Conservation (phyloP, 2,888 invertebrate species). For the Tethea ocularis region DNA sequence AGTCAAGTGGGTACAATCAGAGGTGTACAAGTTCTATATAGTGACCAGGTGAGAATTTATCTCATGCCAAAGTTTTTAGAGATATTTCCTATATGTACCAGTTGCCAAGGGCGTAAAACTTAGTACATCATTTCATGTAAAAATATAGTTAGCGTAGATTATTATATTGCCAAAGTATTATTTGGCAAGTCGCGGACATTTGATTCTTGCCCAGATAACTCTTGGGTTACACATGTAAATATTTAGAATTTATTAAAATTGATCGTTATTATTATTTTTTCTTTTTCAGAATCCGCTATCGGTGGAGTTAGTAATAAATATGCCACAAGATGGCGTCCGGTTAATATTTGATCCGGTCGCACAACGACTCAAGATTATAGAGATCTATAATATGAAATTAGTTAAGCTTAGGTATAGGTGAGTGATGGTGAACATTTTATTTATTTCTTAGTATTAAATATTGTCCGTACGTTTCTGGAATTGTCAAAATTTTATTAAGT, state of each 20-base stretch:
- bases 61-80: background rate
- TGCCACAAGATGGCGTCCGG: conserved; percentile 98
- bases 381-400: conserved; percentile 98
- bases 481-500: no score
- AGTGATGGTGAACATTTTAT: conserved; percentile 57
- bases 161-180: no score
- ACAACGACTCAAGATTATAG: conserved; percentile 98
- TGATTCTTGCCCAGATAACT: no score
- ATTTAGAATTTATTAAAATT: background rate
- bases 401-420: conserved; percentile 98
- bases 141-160: no score
- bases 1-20: conserved; percentile 97
- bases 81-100: no score
- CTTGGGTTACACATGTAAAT: no score
- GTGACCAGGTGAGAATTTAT: conserved; percentile 88
- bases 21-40: conserved; percentile 98
- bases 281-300: conserved; percentile 94
- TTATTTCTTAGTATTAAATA: background rate
- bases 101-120: background rate
- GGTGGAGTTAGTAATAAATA: conserved; percentile 97
- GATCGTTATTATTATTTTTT: conserved; percentile 1
- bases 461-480: no score
- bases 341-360: conserved; percentile 98
- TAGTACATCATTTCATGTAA: background rate
- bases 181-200: no score